Evolutionary conservation across 2,888 invertebrate genomes (phyloP).

Genomic region (Synergus laeviventris): DNA sequence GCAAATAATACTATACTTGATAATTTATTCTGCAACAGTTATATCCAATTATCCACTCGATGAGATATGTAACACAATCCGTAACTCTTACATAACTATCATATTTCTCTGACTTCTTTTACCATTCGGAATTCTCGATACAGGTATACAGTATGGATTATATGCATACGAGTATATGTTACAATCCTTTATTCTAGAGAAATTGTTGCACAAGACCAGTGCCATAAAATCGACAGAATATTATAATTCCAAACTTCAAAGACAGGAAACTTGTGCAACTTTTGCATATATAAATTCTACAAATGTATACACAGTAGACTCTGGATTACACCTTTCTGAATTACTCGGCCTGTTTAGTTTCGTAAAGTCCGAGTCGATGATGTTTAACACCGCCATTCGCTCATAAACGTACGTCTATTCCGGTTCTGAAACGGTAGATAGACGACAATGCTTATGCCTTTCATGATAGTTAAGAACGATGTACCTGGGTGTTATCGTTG

Average conservation of each 20-base stretch:
- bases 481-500: constrained; percentile 27
- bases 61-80: constrained; percentile 16
- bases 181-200: not conserved
- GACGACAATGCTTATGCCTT: constrained; percentile 22
- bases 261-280: not conserved
- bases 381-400: constrained; percentile 19
- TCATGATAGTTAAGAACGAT: constrained; percentile 23
- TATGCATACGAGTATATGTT: not conserved
- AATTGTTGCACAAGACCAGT: not conserved
- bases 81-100: not conserved
- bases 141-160: not conserved
- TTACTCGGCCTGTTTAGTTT: constrained; percentile 1
- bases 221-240: not conserved
- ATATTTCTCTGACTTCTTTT: not conserved
- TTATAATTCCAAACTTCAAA: not conserved
- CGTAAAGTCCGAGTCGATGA: not conserved
- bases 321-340: constrained; percentile 14
- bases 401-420: constrained; percentile 27
- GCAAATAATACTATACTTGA: no score
- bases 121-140: not conserved
- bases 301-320: not conserved
- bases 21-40: constrained; percentile 22
- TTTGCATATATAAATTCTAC: not conserved
- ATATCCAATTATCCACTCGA: constrained; percentile 17
- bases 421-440: constrained; percentile 20